phyloP scores from a whole-genome alignment of 2,888 invertebrate species.

The Arenicola marina region DNA sequence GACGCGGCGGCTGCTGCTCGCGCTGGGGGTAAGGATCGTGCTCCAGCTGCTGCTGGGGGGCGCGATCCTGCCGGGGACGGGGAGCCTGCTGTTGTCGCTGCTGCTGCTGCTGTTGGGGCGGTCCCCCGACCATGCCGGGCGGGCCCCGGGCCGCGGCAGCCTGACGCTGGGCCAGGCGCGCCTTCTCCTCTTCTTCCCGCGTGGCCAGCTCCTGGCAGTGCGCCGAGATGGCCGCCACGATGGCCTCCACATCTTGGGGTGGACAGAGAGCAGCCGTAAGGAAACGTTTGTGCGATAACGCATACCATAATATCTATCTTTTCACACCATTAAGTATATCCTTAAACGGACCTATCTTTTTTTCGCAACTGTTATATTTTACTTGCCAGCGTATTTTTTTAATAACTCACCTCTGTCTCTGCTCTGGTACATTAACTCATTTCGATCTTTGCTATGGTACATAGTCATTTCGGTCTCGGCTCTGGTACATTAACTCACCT shows the following conservation, averaged over 20 bases:
- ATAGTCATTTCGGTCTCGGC: not conserved
- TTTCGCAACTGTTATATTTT: no score
- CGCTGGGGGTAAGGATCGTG: not conserved
- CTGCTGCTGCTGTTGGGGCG: not conserved
- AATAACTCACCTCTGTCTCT: no score
- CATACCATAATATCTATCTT: no score
- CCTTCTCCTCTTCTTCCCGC: conserved; percentile 5
- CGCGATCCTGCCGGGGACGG: not conserved
- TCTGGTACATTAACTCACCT: conserved; percentile 16
- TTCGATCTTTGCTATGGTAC: not conserved
- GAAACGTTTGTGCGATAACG: no score
- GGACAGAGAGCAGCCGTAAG: no score
- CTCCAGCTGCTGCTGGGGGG: not conserved
- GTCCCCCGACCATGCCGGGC: not conserved
- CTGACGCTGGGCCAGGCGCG: not conserved
- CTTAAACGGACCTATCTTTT: no score
- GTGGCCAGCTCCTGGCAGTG: conserved; percentile 2
- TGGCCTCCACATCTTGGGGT: conserved; percentile 8
- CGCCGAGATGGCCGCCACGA: not conserved
- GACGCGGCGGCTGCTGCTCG: conserved; percentile 3
- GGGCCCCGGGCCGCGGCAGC: not conserved
- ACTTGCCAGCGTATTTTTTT: no score
- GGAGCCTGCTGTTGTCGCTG: not conserved
- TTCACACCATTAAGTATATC: no score
- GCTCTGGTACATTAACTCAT: not conserved